Conservation (phyloP, 2,888 invertebrate genomes). For the Lycaena phlaeas region DNA sequence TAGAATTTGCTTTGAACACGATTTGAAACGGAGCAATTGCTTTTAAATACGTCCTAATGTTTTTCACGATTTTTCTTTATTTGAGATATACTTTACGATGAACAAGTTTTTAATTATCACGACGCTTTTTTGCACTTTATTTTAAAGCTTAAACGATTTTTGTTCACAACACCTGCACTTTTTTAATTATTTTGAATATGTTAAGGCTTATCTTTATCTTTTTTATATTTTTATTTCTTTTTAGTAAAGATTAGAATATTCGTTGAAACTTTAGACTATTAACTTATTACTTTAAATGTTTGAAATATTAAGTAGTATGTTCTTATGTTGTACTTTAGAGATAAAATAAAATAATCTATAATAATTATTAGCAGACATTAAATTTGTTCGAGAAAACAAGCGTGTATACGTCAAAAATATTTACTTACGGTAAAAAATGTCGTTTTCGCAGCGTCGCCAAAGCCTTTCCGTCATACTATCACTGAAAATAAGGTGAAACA, state of each 20-base stretch:
- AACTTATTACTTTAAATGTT: too few relatives aligned
- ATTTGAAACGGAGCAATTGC: too few relatives aligned
- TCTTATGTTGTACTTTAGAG: too few relatives aligned
- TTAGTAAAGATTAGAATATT: too few relatives aligned
- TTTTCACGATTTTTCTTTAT: too few relatives aligned
- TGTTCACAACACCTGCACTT: background rate
- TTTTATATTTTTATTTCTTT: too few relatives aligned
- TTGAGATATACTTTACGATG: too few relatives aligned
- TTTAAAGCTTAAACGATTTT: background rate
- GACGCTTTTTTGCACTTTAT: background rate
- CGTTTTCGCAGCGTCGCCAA: conserved; percentile 3
- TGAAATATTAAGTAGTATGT: background rate
- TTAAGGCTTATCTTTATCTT: background rate
- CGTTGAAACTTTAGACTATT: too few relatives aligned
- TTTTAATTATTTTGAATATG: background rate
- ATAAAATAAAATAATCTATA: too few relatives aligned
- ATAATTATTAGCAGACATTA: too few relatives aligned
- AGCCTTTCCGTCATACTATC: conserved; percentile 3
- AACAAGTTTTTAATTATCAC: background rate
- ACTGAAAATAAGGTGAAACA: conserved; percentile 6
- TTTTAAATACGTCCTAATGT: too few relatives aligned
- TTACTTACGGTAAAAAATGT: background rate
- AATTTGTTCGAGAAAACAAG: background rate
- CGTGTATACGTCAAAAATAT: background rate
- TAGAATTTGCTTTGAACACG: too few relatives aligned